Percentiles rank a stretch among this genome's conserved stretches.
phyloP scores from a whole-genome alignment of 2,888 invertebrate species.

The Odontocerum albicorne region DNA sequence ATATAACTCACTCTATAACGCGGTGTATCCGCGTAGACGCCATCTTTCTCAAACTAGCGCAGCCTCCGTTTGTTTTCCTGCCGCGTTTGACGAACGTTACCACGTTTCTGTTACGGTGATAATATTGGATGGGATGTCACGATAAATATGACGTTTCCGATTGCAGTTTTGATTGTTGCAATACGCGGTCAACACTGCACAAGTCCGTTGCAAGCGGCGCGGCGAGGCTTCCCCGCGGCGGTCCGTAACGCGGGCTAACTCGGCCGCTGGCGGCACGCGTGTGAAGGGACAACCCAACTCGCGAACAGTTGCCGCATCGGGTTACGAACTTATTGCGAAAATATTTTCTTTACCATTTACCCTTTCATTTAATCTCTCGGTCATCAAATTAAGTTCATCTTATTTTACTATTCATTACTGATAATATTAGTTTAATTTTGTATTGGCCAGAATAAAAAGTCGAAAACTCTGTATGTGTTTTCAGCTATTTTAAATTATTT shows the following conservation, averaged over 20 bases:
- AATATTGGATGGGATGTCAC: too few relatives aligned
- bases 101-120: too few relatives aligned
- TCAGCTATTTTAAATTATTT: too few relatives aligned
- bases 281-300: conserved; percentile 22
- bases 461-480: too few relatives aligned
- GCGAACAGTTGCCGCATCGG: conserved; percentile 27
- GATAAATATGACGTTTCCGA: too few relatives aligned
- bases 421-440: too few relatives aligned
- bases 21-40: conserved; percentile 21
- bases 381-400: background rate
- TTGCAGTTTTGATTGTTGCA: background rate
- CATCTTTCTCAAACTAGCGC: conserved; percentile 21
- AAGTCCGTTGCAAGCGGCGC: conserved; percentile 42
- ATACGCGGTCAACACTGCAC: conserved; percentile 22
- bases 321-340: too few relatives aligned
- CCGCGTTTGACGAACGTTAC: background rate
- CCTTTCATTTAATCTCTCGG: conserved; percentile 1
- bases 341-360: background rate
- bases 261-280: conserved; percentile 48
- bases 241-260: conserved; percentile 39
- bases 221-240: conserved; percentile 43
- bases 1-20: conserved; percentile 21
- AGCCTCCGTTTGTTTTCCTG: conserved; percentile 12
- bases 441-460: too few relatives aligned
- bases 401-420: background rate